Evolutionary conservation across 2,113 vertebrate species (phyloP), one percentile per base, ranked within the genome.

Genomic region (Amblyopsis rosae): DNA sequence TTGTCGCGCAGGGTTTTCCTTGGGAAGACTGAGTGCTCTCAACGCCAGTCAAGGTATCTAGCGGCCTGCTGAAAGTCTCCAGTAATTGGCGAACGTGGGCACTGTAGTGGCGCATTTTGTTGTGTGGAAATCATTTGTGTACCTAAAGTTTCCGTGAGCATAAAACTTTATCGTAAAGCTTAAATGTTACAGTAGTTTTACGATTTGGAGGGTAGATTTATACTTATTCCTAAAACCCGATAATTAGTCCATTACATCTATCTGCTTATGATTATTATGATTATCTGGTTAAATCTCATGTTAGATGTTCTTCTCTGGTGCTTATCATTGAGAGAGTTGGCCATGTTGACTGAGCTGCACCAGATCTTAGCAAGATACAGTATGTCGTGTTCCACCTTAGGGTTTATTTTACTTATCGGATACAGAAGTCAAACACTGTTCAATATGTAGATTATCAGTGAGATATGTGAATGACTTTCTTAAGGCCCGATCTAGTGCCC

Each of bases 401-500:
- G 58, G 51, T 73, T 78, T 70, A 49, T 69, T 72, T 76, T 59
- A 53, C 12, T 11, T 81, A 82, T 85, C 69, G 17, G n/a, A 51
- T 80, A 67, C 77, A 77, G 26, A 59, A 63, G 19, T 62, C 26
- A 58, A 58, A 41, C 16, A 41, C 57, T 50, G 17, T 67, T 78
- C 55, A 65, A 35, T 63, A 65, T 80, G 72, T 72, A 72, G 71
- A 75, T 48, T 41, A 80, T 70, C 80, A 76, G 62, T 75, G 66
- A 74, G 65, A 62, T 62, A 53, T 62, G 64, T 65, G 60, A 46
- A 71, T 70, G 72, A 72, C 50, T 16, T 41, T 41, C 35, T 41
- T 41, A 41, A 67, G 56, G 45, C 61, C 62, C 15, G 2, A 16
- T 68, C 51, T 56, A 58, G 35, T 12, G 26, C 26, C 26, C 50